Percentiles rank a stretch among this genome's conserved stretches.
phyloP scores from a whole-genome alignment of 2,113 vertebrate species.

The Neotragus pygmaeus region DNA sequence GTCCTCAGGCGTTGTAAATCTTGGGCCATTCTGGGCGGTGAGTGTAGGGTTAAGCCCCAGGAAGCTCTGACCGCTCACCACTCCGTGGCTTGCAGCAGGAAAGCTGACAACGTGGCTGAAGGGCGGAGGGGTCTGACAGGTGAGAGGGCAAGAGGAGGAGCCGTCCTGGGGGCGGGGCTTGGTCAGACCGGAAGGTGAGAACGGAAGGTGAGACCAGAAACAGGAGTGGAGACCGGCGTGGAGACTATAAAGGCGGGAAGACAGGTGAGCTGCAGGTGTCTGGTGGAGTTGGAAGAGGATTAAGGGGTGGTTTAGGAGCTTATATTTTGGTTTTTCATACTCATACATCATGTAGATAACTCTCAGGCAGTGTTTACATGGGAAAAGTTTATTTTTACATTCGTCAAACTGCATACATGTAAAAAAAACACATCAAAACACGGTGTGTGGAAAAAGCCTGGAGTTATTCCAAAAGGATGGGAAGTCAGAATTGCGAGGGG shows the following conservation, averaged over 20 bases:
- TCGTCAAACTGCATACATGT: neutral
- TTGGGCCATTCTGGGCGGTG: neutral
- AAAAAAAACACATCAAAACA: neutral
- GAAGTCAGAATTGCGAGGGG: neutral
- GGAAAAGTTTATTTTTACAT: neutral
- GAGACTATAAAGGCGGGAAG: neutral
- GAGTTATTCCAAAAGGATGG: neutral
- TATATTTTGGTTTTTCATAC: neutral
- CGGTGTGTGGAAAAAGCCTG: neutral
- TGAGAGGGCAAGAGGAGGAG: accelerated
- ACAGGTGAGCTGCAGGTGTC: neutral
- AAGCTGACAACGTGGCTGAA: accelerated
- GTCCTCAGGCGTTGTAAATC: neutral
- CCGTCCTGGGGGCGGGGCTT: neutral
- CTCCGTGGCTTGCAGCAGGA: accelerated
- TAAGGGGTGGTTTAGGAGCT: neutral
- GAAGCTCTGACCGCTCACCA: neutral
- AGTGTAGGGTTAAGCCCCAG: neutral
- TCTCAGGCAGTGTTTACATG: neutral
- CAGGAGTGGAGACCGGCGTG: neutral
- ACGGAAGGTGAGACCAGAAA: neutral
- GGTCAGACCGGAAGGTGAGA: neutral
- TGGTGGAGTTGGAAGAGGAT: accelerated
- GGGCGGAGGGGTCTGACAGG: accelerated
- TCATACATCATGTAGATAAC: neutral